Base-by-base conservation (phyloP, 2,888 invertebrate genomes). In the Macaria liturata region DNA sequence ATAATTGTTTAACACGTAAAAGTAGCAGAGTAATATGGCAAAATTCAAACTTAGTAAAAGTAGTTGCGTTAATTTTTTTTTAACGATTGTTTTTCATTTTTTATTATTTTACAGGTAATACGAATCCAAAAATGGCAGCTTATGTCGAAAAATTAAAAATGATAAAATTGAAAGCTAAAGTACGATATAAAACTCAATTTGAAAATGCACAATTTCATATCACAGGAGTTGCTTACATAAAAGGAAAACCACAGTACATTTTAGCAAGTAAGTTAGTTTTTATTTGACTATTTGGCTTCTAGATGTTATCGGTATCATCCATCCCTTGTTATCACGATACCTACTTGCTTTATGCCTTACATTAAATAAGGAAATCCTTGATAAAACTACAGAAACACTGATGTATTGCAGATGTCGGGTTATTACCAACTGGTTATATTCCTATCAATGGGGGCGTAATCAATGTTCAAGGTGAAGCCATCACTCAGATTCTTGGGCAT, bases 381-480 rank as follows among this genome's bases (percentile, higher is more conserved):
- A 20, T 20, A 20, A 20, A 20, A 1, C 20, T 20, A 20, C 20
- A 20, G 20, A 37, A 37, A 37, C 7, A 37, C 34, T 37, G 4
- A 37, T 37, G 34, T 40, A 20, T 57, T 57, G 57, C 59, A 89
- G 89, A 69, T 62, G 71, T 86, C 34, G 50, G 69, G 8, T 42
- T 81, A 34, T 61, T 86, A 37, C 85, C 84, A 3, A 84, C 88
- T 46, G 90, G 89, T 3, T 86, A 81, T 60, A 80, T 83, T 62
- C 74, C 81, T 1, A 82, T 90, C 32, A 80, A 88, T 43, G 80
- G 76, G 3, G 90, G 89, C 3, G 59, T 71, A 8, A 65, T 65
- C 0, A 30, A 39, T 0, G 9, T 67, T 3, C 58, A 62, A 0
- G 76, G 75, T 9, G 71, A 74, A 40, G 55, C 32, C 9, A 73